Conservation (phyloP, 2,113 vertebrate species). For the Sapayoa aenigma region DNA sequence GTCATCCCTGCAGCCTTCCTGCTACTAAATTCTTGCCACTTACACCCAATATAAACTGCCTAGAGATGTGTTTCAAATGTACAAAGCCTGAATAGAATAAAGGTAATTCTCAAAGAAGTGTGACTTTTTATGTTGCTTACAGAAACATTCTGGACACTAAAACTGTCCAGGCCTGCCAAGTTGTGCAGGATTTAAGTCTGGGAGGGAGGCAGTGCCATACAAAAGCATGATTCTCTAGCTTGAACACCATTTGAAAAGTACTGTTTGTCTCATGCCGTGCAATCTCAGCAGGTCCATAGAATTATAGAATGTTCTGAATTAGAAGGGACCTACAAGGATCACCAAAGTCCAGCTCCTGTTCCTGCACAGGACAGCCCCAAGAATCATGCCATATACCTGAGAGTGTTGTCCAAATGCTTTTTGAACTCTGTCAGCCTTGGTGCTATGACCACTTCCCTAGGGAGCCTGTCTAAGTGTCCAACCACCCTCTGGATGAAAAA, state of each 20-base stretch:
- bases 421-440: background rate
- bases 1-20: background rate
- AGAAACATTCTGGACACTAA: background rate
- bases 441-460: background rate
- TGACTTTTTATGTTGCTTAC: background rate
- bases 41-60: background rate
- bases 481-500: background rate
- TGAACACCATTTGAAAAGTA: background rate
- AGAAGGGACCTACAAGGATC: background rate
- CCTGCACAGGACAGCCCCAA: background rate
- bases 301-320: background rate
- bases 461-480: rapidly evolving
- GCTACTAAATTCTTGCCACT: background rate
- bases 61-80: background rate
- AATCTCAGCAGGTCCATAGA: background rate
- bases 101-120: background rate
- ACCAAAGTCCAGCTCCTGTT: background rate
- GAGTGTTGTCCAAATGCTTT: background rate
- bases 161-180: background rate
- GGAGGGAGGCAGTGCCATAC: background rate
- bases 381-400: background rate
- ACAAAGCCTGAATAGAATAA: background rate
- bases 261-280: background rate
- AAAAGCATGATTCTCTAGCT: rapidly evolving
- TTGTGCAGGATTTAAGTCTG: background rate